Base-by-base conservation (phyloP, 2,797 vertebrate species). In the Pyrocephalus nanus region DNA sequence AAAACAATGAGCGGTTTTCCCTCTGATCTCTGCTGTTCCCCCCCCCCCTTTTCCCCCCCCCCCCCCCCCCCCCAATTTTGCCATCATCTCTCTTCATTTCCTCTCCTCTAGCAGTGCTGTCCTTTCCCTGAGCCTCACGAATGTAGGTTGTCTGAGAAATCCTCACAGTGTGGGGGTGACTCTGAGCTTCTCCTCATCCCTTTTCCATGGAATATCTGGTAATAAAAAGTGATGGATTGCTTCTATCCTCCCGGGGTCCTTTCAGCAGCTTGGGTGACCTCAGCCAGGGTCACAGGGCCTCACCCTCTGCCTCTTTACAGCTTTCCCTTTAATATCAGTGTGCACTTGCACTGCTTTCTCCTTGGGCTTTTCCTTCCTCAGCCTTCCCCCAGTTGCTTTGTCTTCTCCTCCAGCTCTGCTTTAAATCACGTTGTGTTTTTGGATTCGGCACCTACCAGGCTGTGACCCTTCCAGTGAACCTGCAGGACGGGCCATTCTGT, bases 361-460 rank as follows among this genome's bases (percentile, higher is more conserved):
- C 43, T 17, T n/a, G 25, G 43, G 62, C 82, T 88, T 90, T 78
- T 80, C 12, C 15, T 38, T 3, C 60, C 86, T 61, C 66, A 21
- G 36, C 89, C 65, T 83, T 65, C 70, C 58, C 67, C 69, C 5
- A 15, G 9, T 19, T 67, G 51, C 76, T 94, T 88, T 92, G 90
- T 93, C 36, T 62, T 86, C 54, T 72, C 54, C 54, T 50, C 53
- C 36, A 73, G 9, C 65, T 61, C 53, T 21, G 43, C 7, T 55
- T 55, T 92, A 86, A 93, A 94, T 88, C 88, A 45, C 2, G 0
- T n/a, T 45, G 66, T 57, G 4, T 70, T 93, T 95, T 90, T 79
- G 86, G 86, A 36, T 92, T 78, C 51, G 38, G 6, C 66, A 51
- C 88, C 92, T 92, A 62, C 51, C 15, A 75, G 86, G 93, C 70